phyloP scores from a whole-genome alignment of 2,113 vertebrate species.

The Sceloporus tristichus region DNA sequence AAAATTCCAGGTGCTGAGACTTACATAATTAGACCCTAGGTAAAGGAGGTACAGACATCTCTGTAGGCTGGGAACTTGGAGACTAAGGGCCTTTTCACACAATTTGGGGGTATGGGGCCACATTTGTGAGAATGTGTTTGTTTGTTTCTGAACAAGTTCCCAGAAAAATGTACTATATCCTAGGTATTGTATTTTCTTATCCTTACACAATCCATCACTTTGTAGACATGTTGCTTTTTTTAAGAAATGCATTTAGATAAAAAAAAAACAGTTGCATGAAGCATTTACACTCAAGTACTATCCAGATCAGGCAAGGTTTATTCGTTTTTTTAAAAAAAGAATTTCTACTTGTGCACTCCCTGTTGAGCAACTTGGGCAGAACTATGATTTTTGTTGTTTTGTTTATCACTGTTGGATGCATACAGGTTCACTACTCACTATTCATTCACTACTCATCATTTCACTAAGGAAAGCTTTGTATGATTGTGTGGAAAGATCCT shows the following conservation, averaged over 20 bases:
- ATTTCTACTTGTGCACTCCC: conserved; percentile 9
- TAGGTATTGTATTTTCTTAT: neutral
- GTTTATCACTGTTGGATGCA: neutral
- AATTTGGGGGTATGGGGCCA: neutral
- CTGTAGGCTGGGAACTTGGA: neutral
- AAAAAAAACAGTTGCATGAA: neutral
- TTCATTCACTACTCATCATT: too few relatives aligned
- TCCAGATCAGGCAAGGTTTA: neutral
- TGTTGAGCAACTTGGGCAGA: neutral
- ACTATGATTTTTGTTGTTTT: neutral
- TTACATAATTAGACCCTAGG: conserved; percentile 2
- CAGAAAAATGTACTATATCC: conserved; percentile 14
- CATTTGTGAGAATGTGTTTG: neutral
- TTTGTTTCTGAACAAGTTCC: conserved; percentile 4
- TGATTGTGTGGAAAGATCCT: conserved; percentile 26
- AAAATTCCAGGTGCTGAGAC: conserved; percentile 64
- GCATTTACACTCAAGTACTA: neutral
- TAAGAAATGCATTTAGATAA: neutral
- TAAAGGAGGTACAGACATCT: neutral
- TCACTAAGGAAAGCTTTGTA: conserved; percentile 12
- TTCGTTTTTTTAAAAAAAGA: neutral
- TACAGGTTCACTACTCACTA: neutral
- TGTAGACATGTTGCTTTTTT: neutral
- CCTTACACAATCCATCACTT: conserved; percentile 9
- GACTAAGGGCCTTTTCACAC: conserved; percentile 37